Base-by-base conservation (phyloP, 2,888 invertebrate species). In the Drosophila aldrichi region DNA sequence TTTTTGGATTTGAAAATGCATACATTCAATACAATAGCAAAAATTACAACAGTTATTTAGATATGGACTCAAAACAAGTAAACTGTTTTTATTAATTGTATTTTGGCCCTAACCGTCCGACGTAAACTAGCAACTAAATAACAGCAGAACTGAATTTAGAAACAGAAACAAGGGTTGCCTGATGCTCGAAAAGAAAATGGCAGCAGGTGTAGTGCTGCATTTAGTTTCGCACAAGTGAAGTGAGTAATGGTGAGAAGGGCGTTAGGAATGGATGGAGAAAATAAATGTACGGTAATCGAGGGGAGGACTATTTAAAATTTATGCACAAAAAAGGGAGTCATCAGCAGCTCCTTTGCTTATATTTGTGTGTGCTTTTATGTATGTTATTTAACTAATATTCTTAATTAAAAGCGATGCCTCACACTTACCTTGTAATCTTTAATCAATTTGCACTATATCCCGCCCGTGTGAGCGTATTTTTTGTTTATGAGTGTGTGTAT, bases 391-490 rank as follows among this genome's bases (percentile, higher is more conserved):
- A 61, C 62, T 72, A 70, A 63, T 52, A 61, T 66, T 68, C 7
- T 72, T 79, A 79, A 84, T 87, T 79, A 79, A 79, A 74, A 69
- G 25, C 40, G 29, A 49, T 40, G 55, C 55, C 14, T 54, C n/a
- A 57, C 81, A 88, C 85, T 86, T 71, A 86, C 85, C 89, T 85
- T 73, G 69, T 78, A 89, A 82, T 89, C 75, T 82, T 89, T 70
- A 78, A 84, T 88, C 85, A 89, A 80, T 82, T 80, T 82, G 70
- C 82, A 81, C 79, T 87, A 77, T 81, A 71, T 67, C 70, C 57
- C 48, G 64, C 55, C 49, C 49, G 49, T 74, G 43, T 77, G 56
- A 64, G 43, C 59, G 48, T 63, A 36, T 68, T 38, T 43, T 49
- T 34, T 49, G 43, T 48, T 44, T 51, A 38, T 61, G 61, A 25